Conservation (phyloP, 2,113 vertebrate species). For the Eretmochelys imbricata region DNA sequence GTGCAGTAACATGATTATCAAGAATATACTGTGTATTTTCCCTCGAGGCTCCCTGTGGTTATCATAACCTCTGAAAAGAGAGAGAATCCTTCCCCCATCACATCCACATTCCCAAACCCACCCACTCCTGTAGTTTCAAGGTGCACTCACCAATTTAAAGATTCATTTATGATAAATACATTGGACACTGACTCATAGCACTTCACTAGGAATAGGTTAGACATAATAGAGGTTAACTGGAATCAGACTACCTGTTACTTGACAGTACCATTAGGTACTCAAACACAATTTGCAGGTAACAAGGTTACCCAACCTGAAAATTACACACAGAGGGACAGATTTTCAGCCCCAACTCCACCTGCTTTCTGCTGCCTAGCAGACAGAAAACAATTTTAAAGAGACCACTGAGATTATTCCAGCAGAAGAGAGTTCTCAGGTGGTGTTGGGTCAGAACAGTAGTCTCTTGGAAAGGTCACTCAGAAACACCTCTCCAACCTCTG, state of each 20-base stretch:
- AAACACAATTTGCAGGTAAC: not conserved
- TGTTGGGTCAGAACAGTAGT: not conserved
- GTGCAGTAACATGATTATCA: not conserved
- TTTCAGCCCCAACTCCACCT: not conserved
- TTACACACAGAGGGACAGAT: not conserved
- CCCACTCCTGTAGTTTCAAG: not conserved
- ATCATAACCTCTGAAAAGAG: constrained; percentile 10
- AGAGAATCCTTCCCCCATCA: not conserved
- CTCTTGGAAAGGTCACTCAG: not conserved
- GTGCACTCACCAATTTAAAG: not conserved
- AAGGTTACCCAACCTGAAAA: not conserved
- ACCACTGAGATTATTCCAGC: not conserved
- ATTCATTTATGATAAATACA: not conserved
- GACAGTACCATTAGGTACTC: not conserved
- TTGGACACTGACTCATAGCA: not conserved
- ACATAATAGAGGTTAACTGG: not conserved
- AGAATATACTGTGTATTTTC: not conserved
- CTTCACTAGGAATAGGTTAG: not conserved
- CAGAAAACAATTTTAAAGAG: not conserved
- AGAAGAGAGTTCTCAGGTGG: not conserved
- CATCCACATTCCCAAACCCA: not conserved
- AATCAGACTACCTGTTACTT: not conserved
- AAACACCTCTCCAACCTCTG: not conserved
- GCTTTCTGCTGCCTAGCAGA: not conserved
- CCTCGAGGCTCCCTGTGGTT: not conserved